Base-by-base conservation (phyloP, 2,888 invertebrate genomes). In the Melikaiella ostensackeni region DNA sequence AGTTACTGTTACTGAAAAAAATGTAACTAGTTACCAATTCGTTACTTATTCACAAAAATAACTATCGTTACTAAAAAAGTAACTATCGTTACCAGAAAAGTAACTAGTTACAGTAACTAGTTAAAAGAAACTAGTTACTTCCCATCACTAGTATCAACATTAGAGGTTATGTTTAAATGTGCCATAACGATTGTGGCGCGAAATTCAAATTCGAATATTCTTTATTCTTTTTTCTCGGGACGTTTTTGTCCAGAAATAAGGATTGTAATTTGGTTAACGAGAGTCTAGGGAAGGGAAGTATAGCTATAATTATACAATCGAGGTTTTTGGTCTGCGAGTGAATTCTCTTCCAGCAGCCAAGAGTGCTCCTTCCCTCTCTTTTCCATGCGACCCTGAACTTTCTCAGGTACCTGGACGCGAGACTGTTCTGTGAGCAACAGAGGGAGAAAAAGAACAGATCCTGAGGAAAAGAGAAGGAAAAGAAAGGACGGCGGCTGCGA, bases 221-320 rank as follows among this genome's bases (percentile, higher is more conserved):
- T 13, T 38, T 13, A 38, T 50, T n/a, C 38, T 42, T 16, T n/a
- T 8, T 50, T 42, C 16, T 42, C 16, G 1, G 16, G 16, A 42
- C 42, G 5, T 42, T 42, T 42, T 16, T 16, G 13, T 4, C 42
- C 42, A 42, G 13, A 57, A 24, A 21, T 57, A 27, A 57, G 76
- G 42, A 62, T 77, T 74, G 70, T 46, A 70, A 55, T 70, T 70
- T 55, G 46, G 50, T 50, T 70, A 70, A 70, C 70, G 13, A 70
- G 70, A 70, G 50, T 13, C 16, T 59, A 30, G n/a, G 19, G 33
- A 16, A 55, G 50, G 21, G 33, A 70, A 46, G 70, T 30, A 64
- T 27, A 64, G 13, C 27, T 66, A 66, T 70, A 70, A 70, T 70
- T 70, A 70, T 70, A 70, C 30, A 70, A 70, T 70, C 70, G 50